phyloP scores from a whole-genome alignment of 2,797 vertebrate species.

The Dendrocincla tyrannina region DNA sequence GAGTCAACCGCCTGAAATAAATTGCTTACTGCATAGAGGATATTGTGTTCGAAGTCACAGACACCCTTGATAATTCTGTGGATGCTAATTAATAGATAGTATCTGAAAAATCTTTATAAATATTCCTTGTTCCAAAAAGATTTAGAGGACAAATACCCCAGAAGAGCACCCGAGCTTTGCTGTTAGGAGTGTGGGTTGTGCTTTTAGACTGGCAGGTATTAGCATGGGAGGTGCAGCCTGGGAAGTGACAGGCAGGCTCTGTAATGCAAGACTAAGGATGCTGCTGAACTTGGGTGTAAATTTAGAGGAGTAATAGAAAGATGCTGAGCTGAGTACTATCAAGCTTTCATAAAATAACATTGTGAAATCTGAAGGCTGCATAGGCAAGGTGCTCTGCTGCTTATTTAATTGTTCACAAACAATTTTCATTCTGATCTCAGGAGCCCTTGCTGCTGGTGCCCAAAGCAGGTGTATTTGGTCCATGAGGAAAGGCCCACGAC shows the following conservation, averaged over 20 bases:
- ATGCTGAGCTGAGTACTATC: background rate
- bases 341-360: background rate
- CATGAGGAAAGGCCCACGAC: background rate
- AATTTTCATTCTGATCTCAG: background rate
- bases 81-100: background rate
- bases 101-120: background rate
- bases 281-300: background rate
- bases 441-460: background rate
- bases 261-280: background rate
- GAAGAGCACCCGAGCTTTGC: background rate
- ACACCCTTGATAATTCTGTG: background rate
- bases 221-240: accelerated
- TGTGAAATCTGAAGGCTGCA: background rate
- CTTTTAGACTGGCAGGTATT: background rate
- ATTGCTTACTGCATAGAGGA: constrained; percentile 40
- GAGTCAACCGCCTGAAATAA: constrained; percentile 77
- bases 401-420: background rate
- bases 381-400: background rate
- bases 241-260: background rate
- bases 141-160: background rate
- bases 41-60: constrained; percentile 42
- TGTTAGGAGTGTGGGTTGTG: background rate
- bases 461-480: background rate
- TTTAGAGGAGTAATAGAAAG: background rate
- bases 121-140: background rate